Evolutionary conservation across 2,888 invertebrate species (phyloP).

Genomic region (Brachyptera putata): DNA sequence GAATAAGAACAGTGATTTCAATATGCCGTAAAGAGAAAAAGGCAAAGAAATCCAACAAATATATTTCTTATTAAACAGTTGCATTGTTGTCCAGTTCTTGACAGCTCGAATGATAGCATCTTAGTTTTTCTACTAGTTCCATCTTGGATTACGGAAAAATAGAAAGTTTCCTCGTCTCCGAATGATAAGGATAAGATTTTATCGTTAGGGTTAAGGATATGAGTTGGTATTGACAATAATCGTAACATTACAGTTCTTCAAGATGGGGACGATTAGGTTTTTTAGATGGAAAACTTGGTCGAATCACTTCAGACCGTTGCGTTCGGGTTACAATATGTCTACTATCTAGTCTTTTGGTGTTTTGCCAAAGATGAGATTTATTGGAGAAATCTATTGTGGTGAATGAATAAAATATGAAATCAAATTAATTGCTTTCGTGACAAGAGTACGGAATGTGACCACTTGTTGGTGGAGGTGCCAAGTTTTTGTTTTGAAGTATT

Average conservation of each 20-base stretch:
- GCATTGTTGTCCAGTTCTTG: not conserved
- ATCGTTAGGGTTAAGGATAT: not conserved
- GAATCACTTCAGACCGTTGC: conserved; percentile 13
- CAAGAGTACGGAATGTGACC: not conserved
- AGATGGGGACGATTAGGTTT: not conserved
- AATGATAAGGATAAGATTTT: not conserved
- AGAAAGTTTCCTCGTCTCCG: not conserved
- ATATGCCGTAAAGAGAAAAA: conserved; percentile 24
- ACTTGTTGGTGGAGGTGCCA: not conserved
- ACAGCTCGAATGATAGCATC: not conserved
- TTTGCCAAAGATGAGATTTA: not conserved
- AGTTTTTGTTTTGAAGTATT: no score
- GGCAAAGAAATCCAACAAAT: conserved; percentile 15
- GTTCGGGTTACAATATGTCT: no score
- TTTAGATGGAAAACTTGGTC: not conserved
- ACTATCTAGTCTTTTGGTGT: no score
- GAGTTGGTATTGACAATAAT: not conserved
- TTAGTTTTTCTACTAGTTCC: not conserved
- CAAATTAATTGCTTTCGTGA: not conserved
- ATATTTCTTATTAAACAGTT: conserved; percentile 25
- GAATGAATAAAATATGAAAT: not conserved
- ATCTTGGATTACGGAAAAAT: not conserved
- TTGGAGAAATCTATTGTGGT: not conserved
- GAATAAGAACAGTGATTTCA: conserved; percentile 31
- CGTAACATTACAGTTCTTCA: conserved; percentile 14